A percentile compares a stretch with the other conserved stretches of the same genome.
phyloP scores from a whole-genome alignment of 2,888 invertebrate species.

The Hedya salicella region DNA sequence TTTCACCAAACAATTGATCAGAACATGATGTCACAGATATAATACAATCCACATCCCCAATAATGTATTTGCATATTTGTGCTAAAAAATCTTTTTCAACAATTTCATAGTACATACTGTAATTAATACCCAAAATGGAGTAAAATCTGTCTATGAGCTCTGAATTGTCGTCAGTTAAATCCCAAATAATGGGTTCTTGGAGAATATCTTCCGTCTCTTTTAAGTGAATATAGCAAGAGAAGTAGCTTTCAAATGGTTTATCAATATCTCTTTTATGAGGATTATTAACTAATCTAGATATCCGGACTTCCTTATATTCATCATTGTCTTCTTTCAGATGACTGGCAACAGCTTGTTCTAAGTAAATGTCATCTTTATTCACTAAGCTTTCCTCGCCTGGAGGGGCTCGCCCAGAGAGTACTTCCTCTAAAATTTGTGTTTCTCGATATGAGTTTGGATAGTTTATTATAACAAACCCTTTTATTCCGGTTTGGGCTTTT shows the following conservation, averaged over 20 bases:
- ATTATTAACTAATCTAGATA: constrained; percentile 82
- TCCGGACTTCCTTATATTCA: constrained; percentile 63
- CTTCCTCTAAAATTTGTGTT: constrained; percentile 85
- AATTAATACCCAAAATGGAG: constrained; percentile 83
- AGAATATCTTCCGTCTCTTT: constrained; percentile 73
- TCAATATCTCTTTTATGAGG: constrained; percentile 70
- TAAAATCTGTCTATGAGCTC: constrained; percentile 86
- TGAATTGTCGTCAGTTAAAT: constrained; percentile 71
- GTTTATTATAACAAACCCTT: constrained; percentile 87
- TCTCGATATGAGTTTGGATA: constrained; percentile 86
- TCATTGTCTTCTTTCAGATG: constrained; percentile 72
- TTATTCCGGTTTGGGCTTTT: constrained; percentile 73
- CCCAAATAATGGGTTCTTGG: constrained; percentile 73
- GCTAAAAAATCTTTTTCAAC: constrained; percentile 84
- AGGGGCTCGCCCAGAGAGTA: constrained; percentile 81
- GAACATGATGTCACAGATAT: constrained; percentile 63
- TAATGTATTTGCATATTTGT: constrained; percentile 76
- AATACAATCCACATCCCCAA: constrained; percentile 76
- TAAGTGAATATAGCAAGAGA: constrained; percentile 84
- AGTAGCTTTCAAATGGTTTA: constrained; percentile 80
- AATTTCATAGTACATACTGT: constrained; percentile 84
- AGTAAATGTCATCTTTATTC: constrained; percentile 72
- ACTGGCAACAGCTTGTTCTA: constrained; percentile 71
- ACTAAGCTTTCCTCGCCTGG: constrained; percentile 69
- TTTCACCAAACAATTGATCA: constrained; percentile 72